Evolutionary conservation across 2,113 vertebrate species (phyloP), one percentile per base, ranked within the genome.

Genomic region (Oplegnathus fasciatus): DNA sequence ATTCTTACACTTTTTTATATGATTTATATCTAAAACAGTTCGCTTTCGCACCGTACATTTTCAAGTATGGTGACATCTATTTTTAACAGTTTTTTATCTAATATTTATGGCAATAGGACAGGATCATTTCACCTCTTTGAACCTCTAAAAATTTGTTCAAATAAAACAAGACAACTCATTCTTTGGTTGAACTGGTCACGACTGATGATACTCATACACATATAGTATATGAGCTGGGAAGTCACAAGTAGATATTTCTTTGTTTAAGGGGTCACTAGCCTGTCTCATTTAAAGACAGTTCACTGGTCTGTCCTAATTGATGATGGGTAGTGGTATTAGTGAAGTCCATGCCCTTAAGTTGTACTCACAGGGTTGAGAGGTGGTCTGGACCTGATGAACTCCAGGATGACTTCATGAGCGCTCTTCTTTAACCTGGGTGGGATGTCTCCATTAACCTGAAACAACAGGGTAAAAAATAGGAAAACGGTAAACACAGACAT

Each of bases 361-460:
- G 6, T 24, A 94, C 97, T 94, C 95, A 99, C 98, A 28, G 98
- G 98, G 93, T 99, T 99, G 84, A 99, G 96, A 1, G 98, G 98
- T 17, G 98, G 98, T 87, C 98, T 96, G 13, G 98, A 99, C 86
- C 98, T 95, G 93, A 99, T 99, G 92, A 99, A 99, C 85, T 99
- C 98, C 90, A 99, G 95, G 93, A 99, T 99, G 94, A 98, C 97
- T 94, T 99, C 98, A 90, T 99, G 98, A 84, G 98, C 98, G 5
- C 98, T 99, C 95, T 99, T 99, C 94, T 97, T 98, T 95, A 99
- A 96, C 95, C 95, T 96, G 42, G 97, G 98, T 52, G 98, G 98
- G 86, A 99, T 96, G 93, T 98, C 96, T 75, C 98, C 98, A 4
- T 98, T 97, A 58, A 99, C 96, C 98, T 99, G 94, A 42, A 86